Evolutionary conservation across 2,888 invertebrate species (phyloP).

Genomic region (Homarus gammarus): DNA sequence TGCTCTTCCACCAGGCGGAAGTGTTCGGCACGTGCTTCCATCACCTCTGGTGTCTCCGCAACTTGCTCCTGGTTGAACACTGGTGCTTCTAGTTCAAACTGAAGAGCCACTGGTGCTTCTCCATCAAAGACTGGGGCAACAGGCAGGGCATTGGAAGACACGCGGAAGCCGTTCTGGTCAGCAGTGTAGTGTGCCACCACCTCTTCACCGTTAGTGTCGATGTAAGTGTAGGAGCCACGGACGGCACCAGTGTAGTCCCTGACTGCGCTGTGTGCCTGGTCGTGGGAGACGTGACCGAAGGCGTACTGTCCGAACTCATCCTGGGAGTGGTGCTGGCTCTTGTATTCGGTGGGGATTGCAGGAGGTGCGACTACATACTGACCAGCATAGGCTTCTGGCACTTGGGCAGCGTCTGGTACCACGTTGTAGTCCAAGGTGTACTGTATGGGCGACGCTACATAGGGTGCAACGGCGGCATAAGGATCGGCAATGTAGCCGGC

Average conservation of each 20-base stretch:
- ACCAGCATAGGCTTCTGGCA: constrained; percentile 14
- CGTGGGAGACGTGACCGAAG: constrained; percentile 70
- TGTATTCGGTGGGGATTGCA: constrained; percentile 37
- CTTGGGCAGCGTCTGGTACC: constrained; percentile 27
- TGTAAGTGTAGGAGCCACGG: constrained; percentile 54
- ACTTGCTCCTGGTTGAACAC: constrained; percentile 26
- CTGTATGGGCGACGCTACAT: constrained; percentile 53
- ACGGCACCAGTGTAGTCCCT: constrained; percentile 60
- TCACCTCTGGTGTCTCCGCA: constrained; percentile 58
- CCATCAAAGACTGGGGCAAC: constrained; percentile 56
- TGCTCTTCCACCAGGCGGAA: constrained; percentile 56
- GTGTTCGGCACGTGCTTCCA: constrained; percentile 54
- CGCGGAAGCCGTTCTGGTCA: constrained; percentile 57
- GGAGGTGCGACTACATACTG: constrained; percentile 18
- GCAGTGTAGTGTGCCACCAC: constrained; percentile 59
- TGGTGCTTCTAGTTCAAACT: constrained; percentile 34
- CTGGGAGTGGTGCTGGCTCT: constrained; percentile 75
- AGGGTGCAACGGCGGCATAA: constrained; percentile 77
- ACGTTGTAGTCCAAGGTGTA: constrained; percentile 77
- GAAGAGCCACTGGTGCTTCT: constrained; percentile 50
- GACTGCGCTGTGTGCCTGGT: constrained; percentile 61
- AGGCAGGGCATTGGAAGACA: constrained; percentile 73
- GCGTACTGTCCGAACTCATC: constrained; percentile 74
- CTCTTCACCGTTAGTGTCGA: constrained; percentile 45
- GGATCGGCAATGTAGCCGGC: constrained; percentile 45